A percentile compares a stretch with the other conserved stretches of the same genome.
Conservation (phyloP, 2,797 vertebrate genomes). For the Gallinago stenura region DNA sequence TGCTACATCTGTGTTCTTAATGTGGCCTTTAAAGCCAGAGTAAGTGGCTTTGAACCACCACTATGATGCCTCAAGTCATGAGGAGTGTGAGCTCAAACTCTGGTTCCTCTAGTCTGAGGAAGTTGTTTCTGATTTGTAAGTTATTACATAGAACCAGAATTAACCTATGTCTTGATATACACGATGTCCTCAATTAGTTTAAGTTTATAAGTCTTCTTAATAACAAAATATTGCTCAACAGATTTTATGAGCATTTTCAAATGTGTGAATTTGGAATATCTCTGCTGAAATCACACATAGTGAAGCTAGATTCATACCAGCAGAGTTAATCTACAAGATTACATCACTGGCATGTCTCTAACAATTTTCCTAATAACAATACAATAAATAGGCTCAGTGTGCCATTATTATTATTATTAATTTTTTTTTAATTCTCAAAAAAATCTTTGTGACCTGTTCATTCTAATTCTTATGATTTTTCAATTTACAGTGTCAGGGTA, state of each 20-base stretch:
- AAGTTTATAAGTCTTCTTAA: background rate
- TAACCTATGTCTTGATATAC: background rate
- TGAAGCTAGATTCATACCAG: background rate
- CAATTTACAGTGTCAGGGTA: background rate
- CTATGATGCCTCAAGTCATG: background rate
- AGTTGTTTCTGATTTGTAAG: background rate
- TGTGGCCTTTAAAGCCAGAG: background rate
- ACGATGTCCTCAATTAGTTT: background rate
- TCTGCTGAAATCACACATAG: background rate
- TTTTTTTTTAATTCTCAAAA: too few species aligned
- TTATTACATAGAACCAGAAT: background rate
- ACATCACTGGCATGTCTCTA: background rate
- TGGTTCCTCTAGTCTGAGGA: background rate
- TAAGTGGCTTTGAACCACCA: background rate
- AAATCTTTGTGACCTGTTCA: too few species aligned
- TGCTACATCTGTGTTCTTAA: background rate
- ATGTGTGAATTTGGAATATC: background rate
- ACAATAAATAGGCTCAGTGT: background rate
- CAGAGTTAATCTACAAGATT: background rate
- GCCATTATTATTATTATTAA: background rate
- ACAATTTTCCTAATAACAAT: background rate
- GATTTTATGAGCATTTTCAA: background rate
- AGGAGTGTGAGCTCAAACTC: too few species aligned
- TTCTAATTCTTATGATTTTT: background rate
- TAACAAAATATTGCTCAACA: background rate